Percentiles rank a stretch among this genome's conserved stretches.
These are phyloP conservation scores for Myodes glareolus DNA, from an alignment of 2,113 vertebrate species.

Conservation along the genomic window DNA sequence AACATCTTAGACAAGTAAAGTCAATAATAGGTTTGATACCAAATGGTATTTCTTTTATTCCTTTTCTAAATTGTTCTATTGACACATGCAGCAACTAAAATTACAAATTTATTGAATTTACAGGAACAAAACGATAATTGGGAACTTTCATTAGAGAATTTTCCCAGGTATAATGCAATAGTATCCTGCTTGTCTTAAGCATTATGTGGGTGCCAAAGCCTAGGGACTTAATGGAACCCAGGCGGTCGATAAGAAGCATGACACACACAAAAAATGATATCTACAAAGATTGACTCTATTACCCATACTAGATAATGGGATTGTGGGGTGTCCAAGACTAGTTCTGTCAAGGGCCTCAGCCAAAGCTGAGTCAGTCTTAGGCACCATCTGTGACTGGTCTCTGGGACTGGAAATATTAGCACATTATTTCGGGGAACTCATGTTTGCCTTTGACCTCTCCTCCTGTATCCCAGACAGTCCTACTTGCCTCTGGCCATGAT, in stretches of 20 bases:
- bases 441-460: constrained; percentile 59
- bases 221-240: not conserved
- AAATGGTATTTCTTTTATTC: not conserved
- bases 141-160: constrained; percentile 14
- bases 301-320: not conserved
- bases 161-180: not conserved
- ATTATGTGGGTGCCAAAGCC: not conserved
- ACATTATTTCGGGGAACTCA: constrained; percentile 52
- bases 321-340: not conserved
- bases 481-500: constrained; percentile 58
- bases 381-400: not conserved
- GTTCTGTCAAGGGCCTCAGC: not conserved
- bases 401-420: constrained; percentile 20
- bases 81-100: not conserved
- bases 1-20: not conserved
- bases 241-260: not conserved
- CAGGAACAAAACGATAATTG: constrained; percentile 12
- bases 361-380: constrained; percentile 44
- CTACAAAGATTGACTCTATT: not conserved
- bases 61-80: not conserved
- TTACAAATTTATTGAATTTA: not conserved
- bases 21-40: not conserved
- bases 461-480: constrained; percentile 65
- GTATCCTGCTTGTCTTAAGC: not conserved
- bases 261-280: not conserved